A percentile compares a stretch with the other conserved stretches of the same genome.
phyloP scores from a whole-genome alignment of 1,140 invertebrate species.

The Carposina sasakii region DNA sequence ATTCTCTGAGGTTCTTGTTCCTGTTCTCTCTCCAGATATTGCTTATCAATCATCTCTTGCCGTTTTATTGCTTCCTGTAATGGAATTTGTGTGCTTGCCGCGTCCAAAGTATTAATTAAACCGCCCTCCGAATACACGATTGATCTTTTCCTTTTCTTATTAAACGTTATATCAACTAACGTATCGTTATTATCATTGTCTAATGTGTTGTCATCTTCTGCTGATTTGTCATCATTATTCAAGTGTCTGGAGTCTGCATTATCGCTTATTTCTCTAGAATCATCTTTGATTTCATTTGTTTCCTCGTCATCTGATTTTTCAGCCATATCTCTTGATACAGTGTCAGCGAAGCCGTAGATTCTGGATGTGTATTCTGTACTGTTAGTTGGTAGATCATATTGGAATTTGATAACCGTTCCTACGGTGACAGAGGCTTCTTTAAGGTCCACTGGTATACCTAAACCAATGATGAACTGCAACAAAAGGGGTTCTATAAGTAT shows the following conservation, averaged over 20 bases:
- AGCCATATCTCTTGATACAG: slow-evolving; percentile 54
- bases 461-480: slow-evolving; percentile 76
- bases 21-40: slow-evolving; percentile 39
- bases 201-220: slow-evolving; percentile 14
- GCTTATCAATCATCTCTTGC: slow-evolving; percentile 53
- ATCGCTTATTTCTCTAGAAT: slow-evolving; percentile 19
- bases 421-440: slow-evolving; percentile 76
- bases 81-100: slow-evolving; percentile 34
- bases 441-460: slow-evolving; percentile 78
- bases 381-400: slow-evolving; percentile 76
- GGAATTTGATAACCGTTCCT: slow-evolving; percentile 77
- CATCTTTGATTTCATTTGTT: slow-evolving; percentile 22
- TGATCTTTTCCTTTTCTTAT: slow-evolving; percentile 47
- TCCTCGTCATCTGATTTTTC: slow-evolving; percentile 28
- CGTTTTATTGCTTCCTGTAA: slow-evolving; percentile 55
- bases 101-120: slow-evolving; percentile 30
- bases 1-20: slow-evolving; percentile 55
- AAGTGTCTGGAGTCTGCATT: too few relatives aligned
- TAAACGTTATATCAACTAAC: slow-evolving; percentile 57
- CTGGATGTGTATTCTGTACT: slow-evolving; percentile 74
- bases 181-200: slow-evolving; percentile 43
- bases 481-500: too few relatives aligned
- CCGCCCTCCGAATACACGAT: slow-evolving; percentile 56
- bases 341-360: slow-evolving; percentile 70
- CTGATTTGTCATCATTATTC: too few relatives aligned